These are phyloP conservation scores for Alcedo atthis DNA, from an alignment of 2,797 vertebrate genomes.

Conservation along the genomic window DNA sequence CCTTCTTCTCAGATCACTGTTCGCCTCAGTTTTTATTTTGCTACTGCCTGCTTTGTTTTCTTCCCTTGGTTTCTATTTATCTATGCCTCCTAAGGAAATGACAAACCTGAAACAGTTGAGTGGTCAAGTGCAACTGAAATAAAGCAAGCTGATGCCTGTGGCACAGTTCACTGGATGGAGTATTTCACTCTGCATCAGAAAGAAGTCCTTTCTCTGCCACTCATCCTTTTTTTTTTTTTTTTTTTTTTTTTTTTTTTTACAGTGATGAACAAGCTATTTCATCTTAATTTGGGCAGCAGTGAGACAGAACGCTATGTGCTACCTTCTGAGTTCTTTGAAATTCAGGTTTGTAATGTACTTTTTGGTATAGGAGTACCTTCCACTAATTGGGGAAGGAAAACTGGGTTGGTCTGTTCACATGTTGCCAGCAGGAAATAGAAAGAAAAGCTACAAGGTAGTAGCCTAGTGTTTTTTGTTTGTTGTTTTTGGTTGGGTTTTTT, in stretches of 20 bases:
- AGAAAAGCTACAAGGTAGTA: background rate
- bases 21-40: background rate
- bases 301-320: background rate
- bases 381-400: background rate
- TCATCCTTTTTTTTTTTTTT: background rate
- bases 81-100: slow-evolving; percentile 19
- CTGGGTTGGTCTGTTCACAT: background rate
- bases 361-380: background rate
- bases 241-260: background rate
- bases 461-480: background rate
- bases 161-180: slow-evolving; percentile 12
- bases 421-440: background rate
- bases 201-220: background rate
- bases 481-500: background rate
- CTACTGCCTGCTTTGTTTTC: background rate
- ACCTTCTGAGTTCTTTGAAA: background rate
- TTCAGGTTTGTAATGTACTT: background rate
- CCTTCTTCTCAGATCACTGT: background rate
- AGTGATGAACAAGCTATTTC: background rate
- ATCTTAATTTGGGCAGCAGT: background rate
- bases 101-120: slow-evolving; percentile 45
- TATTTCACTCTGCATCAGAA: background rate
- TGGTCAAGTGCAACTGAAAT: slow-evolving; percentile 30
- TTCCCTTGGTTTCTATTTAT: background rate
- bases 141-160: slow-evolving; percentile 1